Evolutionary conservation across 2,113 vertebrate species (phyloP).

Genomic region (Anthoscopus minutus): DNA sequence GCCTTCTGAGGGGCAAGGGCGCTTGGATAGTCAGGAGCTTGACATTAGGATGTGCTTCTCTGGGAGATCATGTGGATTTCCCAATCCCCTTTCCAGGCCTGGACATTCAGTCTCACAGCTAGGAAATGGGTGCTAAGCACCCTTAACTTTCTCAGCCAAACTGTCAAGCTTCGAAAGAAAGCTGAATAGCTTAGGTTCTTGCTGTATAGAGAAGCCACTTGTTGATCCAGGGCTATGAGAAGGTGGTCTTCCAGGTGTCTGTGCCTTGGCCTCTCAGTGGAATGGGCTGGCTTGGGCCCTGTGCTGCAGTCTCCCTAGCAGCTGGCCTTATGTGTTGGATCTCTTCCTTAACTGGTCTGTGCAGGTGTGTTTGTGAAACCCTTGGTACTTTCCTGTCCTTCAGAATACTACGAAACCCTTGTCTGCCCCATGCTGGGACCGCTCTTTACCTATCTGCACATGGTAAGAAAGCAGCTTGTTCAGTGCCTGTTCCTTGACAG

Average conservation of each 20-base stretch:
- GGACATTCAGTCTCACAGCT: neutral
- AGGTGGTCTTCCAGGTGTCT: neutral
- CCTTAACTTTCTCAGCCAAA: neutral
- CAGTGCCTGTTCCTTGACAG: neutral
- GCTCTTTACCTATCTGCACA: slow-evolving; percentile 87
- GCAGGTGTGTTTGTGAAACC: slow-evolving; percentile 89
- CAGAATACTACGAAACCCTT: slow-evolving; percentile 84
- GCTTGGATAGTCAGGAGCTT: neutral
- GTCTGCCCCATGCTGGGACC: slow-evolving; percentile 89
- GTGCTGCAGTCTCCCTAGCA: neutral
- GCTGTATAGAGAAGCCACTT: neutral
- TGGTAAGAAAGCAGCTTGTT: slow-evolving; percentile 73
- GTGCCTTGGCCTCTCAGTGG: neutral
- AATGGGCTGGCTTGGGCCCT: neutral
- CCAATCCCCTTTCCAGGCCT: neutral
- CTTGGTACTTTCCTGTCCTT: slow-evolving; percentile 85
- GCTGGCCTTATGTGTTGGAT: neutral
- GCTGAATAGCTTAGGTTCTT: neutral
- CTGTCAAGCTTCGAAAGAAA: neutral
- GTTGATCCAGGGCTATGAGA: neutral
- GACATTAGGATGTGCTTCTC: neutral
- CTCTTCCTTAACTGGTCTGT: slow-evolving; percentile 70
- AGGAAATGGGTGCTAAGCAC: neutral
- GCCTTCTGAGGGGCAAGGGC: neutral
- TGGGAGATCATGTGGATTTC: neutral